Evolutionary conservation across 2,113 vertebrate genomes (phyloP).

Genomic region (Proteles cristata): DNA sequence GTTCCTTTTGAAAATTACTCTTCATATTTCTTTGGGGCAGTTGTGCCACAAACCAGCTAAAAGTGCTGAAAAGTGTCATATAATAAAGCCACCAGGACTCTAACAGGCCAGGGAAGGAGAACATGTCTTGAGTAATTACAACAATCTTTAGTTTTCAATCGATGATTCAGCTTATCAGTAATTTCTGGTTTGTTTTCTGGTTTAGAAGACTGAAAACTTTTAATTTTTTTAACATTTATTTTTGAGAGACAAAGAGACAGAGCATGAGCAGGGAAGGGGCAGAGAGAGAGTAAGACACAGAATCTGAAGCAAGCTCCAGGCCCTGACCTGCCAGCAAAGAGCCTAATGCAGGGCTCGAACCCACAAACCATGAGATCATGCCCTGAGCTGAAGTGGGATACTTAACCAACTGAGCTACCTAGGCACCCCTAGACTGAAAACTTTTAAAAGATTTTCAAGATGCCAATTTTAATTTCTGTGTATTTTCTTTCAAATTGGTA

Average conservation of each 20-base stretch:
- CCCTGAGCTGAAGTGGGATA: no score
- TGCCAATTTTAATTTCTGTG: conserved; percentile 41
- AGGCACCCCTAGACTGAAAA: not conserved
- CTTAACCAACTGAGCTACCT: no score
- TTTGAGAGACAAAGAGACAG: no score
- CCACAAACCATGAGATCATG: no score
- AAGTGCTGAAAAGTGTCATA: conserved; percentile 67
- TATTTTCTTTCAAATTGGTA: conserved; percentile 18
- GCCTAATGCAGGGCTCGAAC: no score
- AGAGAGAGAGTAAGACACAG: no score
- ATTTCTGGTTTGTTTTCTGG: conserved; percentile 48
- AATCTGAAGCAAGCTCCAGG: no score
- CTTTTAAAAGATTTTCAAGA: conserved; percentile 48
- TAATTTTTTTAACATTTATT: not conserved
- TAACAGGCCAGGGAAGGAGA: conserved; percentile 45
- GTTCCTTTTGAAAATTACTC: conserved; percentile 86
- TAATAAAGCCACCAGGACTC: conserved; percentile 68
- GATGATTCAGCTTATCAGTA: not conserved
- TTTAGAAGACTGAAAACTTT: conserved; percentile 52
- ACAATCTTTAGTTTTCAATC: conserved; percentile 28
- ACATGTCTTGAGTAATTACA: conserved; percentile 55
- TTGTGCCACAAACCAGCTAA: conserved; percentile 59
- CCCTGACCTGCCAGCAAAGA: no score
- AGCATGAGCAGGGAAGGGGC: no score
- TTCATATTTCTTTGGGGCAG: conserved; percentile 69